A percentile compares a stretch with the other conserved stretches of the same genome.
Evolutionary conservation across 2,797 vertebrate genomes (phyloP).

Genomic region (Zenarchopterus dispar): DNA sequence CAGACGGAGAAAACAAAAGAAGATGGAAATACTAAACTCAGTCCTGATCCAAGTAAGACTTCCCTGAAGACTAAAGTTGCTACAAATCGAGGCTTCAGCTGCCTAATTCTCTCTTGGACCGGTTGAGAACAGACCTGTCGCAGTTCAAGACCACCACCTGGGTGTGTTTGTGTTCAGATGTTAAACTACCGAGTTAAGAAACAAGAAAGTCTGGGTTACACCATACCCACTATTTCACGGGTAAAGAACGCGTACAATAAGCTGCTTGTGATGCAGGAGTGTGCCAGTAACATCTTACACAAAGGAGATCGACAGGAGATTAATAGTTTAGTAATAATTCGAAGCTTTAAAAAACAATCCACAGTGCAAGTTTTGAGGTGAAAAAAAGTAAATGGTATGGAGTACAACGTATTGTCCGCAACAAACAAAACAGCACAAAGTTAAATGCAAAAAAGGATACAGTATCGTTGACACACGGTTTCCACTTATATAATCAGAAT

Average conservation of each 20-base stretch:
- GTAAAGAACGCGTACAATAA: neutral
- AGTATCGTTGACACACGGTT: neutral
- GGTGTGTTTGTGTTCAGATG: neutral
- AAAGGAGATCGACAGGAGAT: neutral
- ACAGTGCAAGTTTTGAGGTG: too few species aligned
- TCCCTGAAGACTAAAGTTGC: too few species aligned
- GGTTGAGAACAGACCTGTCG: too few species aligned
- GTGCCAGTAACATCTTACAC: neutral
- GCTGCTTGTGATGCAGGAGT: neutral
- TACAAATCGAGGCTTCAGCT: too few species aligned
- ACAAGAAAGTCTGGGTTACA: neutral
- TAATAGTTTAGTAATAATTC: neutral
- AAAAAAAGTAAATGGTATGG: neutral
- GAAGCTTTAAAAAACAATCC: neutral
- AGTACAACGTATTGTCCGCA: too few species aligned
- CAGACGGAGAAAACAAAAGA: too few species aligned
- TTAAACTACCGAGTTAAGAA: neutral
- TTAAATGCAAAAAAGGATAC: too few species aligned
- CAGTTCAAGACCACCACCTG: neutral
- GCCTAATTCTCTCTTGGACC: too few species aligned
- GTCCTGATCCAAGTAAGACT: too few species aligned
- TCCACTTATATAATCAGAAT: conserved; percentile 20
- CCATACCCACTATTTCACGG: rapidly evolving
- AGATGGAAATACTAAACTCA: too few species aligned
- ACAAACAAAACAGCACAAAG: neutral